Conservation (phyloP, 2,888 invertebrate genomes). For the Pseudococcus longispinus region DNA sequence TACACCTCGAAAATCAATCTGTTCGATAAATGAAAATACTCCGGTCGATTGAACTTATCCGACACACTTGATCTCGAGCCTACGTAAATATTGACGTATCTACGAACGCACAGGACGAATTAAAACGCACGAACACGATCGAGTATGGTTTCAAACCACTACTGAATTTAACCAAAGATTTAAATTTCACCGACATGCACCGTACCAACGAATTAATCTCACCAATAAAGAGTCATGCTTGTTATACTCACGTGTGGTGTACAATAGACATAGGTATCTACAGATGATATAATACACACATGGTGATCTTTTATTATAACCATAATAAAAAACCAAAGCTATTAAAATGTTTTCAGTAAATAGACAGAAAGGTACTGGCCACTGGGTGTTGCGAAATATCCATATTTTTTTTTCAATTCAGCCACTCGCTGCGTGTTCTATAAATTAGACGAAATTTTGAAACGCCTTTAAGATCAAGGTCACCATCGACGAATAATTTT, state of each 20-base stretch:
- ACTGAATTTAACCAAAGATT: conserved; percentile 18
- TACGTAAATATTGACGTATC: background rate
- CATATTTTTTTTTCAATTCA: background rate
- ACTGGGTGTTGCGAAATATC: conserved; percentile 12
- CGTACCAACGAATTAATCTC: conserved; percentile 3
- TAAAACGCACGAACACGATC: conserved; percentile 10
- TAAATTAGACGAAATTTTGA: background rate
- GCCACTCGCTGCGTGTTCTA: too few relatives aligned
- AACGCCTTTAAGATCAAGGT: background rate
- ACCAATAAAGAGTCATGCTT: conserved; percentile 41
- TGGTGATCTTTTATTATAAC: conserved; percentile 6
- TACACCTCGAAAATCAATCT: background rate
- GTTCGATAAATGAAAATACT: background rate
- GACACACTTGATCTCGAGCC: background rate
- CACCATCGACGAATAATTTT: background rate
- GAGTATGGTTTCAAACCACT: background rate
- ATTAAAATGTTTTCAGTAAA: background rate
- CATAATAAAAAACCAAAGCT: conserved; percentile 14
- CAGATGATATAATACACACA: background rate
- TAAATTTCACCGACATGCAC: conserved; percentile 4
- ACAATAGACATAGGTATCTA: background rate
- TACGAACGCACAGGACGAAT: background rate
- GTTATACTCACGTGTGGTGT: conserved; percentile 29
- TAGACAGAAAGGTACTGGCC: background rate
- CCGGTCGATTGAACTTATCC: background rate